phyloP scores from a whole-genome alignment of 2,888 invertebrate genomes.

The Lumbricus terrestris region DNA sequence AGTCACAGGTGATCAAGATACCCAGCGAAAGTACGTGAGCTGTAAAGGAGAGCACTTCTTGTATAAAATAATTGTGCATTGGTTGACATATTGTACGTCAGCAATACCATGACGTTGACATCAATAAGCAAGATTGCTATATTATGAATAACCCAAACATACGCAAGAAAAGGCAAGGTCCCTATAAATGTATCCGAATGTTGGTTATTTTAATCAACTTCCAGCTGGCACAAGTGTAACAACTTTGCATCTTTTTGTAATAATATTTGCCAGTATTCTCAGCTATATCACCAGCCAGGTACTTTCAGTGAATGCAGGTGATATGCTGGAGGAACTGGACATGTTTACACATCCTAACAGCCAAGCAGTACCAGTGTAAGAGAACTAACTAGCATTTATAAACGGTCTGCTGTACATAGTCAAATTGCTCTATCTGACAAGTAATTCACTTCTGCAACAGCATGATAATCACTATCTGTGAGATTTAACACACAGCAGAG shows the following conservation, averaged over 20 bases:
- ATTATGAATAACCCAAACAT: not conserved
- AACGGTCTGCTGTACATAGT: too few species aligned
- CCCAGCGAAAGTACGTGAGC: not conserved
- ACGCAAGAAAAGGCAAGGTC: too few species aligned
- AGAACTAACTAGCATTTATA: too few species aligned
- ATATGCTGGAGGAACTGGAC: too few species aligned
- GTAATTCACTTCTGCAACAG: too few species aligned
- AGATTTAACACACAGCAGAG: too few species aligned
- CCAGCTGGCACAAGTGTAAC: not conserved
- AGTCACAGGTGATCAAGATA: not conserved
- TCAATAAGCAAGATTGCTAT: not conserved
- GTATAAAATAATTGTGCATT: not conserved
- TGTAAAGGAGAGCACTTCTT: not conserved
- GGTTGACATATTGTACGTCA: not conserved
- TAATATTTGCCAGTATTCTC: not conserved
- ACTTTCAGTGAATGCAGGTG: too few species aligned
- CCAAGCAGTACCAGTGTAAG: too few species aligned
- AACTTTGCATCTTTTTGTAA: not conserved
- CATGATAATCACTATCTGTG: too few species aligned
- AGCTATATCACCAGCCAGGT: not conserved
- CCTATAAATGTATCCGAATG: not conserved
- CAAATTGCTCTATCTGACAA: too few species aligned
- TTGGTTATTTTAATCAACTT: not conserved
- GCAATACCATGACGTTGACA: not conserved
- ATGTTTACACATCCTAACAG: too few species aligned